phyloP scores from a whole-genome alignment of 2,113 vertebrate species.

The Charina bottae region DNA sequence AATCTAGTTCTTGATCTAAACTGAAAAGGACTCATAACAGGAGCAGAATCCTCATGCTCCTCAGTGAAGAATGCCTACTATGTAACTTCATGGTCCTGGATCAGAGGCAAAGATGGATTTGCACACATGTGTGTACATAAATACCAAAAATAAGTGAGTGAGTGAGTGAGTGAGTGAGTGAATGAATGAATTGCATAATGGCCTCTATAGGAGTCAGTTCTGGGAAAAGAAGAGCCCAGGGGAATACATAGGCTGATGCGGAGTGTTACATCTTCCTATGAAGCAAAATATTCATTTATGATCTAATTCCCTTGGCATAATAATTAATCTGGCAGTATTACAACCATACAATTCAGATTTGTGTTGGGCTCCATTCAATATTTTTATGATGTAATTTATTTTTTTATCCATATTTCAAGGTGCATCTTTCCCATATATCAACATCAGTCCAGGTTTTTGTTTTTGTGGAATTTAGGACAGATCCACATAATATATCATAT shows the following conservation, averaged over 20 bases:
- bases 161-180: not conserved
- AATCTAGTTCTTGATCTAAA: not conserved
- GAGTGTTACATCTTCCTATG: not conserved
- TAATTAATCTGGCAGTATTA: not conserved
- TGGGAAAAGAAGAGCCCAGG: not conserved
- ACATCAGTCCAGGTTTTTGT: not conserved
- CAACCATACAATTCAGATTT: not conserved
- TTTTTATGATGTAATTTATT: not conserved
- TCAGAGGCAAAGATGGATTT: not conserved
- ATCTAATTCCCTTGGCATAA: not conserved
- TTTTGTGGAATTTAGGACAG: not conserved
- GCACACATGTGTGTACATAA: not conserved
- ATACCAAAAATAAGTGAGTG: not conserved
- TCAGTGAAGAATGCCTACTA: not conserved
- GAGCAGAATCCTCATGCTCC: not conserved
- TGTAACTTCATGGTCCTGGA: not conserved
- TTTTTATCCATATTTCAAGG: not conserved
- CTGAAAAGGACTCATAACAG: not conserved
- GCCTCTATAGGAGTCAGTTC: not conserved
- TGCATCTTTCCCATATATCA: not conserved
- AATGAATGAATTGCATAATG: not conserved
- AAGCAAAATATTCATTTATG: not conserved
- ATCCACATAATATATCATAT: not conserved
- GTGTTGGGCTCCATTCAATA: not conserved
- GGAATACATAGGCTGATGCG: not conserved